Evolutionary conservation across 2,113 vertebrate genomes (phyloP), one percentile per base, ranked within the genome.

Genomic region (Jaculus jaculus): DNA sequence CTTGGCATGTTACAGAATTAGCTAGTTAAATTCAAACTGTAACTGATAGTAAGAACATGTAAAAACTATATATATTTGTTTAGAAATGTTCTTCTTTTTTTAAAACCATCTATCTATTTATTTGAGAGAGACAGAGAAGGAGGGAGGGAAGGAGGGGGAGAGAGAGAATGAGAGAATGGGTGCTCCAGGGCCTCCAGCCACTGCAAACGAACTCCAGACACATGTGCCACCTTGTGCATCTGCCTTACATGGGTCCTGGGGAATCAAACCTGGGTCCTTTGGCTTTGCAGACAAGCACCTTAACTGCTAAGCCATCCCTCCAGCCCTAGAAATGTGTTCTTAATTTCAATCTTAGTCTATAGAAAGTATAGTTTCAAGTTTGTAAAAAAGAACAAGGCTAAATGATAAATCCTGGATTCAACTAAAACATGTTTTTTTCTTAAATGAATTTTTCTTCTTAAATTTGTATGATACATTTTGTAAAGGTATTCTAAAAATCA

Each of bases 401-500:
- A n/a, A 18, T 84, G 30, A n/a, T 42, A 73, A 32, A 84, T 32
- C 54, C 37, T 89, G 84, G 28, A 30, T 91, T 93, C 86, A 42
- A 85, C 26, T 75, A 18, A n/a, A 74, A n/a, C n/a, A n/a, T n/a
- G n/a, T n/a, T n/a, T n/a, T n/a, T n/a, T n/a, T n/a, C n/a, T n/a
- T n/a, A n/a, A n/a, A n/a, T n/a, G 91, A 78, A 34, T 34, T 0
- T 17, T 79, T 78, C 84, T 84, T 37, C 69, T 61, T 68, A 65
- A 69, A 85, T 81, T 60, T 85, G 15, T 84, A 65, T 87, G 78
- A 72, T 13, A 75, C 8, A 90, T 94, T 92, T 90, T 79, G 72
- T 85, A 92, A 89, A 84, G 39, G 26, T 80, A 90, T 92, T 87
- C 93, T 87, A 92, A 84, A 87, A 21, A 21, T 84, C 17, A 65